A percentile compares a stretch with the other conserved stretches of the same genome.
phyloP scores from a whole-genome alignment of 1,140 invertebrate species.

The Pissodes strobi region DNA sequence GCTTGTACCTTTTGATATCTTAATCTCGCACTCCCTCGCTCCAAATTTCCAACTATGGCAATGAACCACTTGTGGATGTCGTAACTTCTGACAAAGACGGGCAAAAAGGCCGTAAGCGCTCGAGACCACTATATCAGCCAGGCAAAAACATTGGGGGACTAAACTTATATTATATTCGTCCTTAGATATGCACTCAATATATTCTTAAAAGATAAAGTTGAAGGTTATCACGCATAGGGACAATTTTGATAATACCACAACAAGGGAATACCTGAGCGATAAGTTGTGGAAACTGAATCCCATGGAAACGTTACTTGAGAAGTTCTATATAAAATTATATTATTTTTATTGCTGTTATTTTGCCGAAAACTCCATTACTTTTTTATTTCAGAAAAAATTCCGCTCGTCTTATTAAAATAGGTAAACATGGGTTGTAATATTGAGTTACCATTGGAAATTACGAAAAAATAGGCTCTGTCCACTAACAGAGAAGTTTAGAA shows the following conservation, averaged over 20 bases:
- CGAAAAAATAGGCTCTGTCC: too few relatives aligned
- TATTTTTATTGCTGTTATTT: background rate
- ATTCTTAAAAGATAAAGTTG: conserved; percentile 1
- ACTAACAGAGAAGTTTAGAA: too few relatives aligned
- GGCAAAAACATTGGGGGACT: background rate
- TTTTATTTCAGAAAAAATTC: too few relatives aligned
- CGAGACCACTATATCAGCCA: conserved; percentile 6
- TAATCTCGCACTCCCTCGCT: background rate
- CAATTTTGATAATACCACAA: background rate
- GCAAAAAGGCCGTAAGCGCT: background rate
- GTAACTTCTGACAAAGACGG: conserved; percentile 4
- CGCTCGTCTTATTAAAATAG: too few relatives aligned
- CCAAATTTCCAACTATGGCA: background rate
- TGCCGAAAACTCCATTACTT: background rate
- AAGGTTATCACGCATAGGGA: background rate
- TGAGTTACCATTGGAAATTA: too few relatives aligned
- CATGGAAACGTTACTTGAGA: background rate
- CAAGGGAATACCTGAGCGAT: too few relatives aligned
- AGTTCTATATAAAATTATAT: background rate
- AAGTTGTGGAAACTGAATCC: too few relatives aligned
- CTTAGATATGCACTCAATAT: conserved; percentile 11
- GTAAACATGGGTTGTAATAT: too few relatives aligned
- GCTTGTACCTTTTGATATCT: background rate
- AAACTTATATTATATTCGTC: background rate
- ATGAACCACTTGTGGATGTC: conserved; percentile 19